Conservation (phyloP, 2,888 invertebrate species). For the Molanna angustata region DNA sequence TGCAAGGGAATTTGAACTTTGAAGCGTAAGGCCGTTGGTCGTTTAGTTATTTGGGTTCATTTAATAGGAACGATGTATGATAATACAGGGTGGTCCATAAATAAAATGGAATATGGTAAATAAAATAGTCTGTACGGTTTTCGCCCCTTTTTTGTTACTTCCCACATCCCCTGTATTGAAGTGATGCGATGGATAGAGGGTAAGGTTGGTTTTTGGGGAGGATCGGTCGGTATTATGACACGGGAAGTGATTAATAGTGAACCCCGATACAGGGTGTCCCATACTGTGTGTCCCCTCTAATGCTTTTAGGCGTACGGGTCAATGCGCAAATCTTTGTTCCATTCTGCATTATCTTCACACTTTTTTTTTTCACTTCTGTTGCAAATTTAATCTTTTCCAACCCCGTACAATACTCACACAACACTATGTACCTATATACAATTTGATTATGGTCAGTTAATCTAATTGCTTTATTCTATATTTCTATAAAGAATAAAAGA, state of each 20-base stretch:
- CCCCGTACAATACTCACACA: no score
- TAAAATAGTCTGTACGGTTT: constrained; percentile 48
- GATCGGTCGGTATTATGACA: constrained; percentile 31
- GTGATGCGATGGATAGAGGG: not conserved
- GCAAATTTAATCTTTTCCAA: no score
- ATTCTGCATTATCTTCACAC: no score
- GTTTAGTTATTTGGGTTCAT: no score
- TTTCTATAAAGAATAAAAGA: no score
- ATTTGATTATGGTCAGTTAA: no score
- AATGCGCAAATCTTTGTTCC: constrained; percentile 15
- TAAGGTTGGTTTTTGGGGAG: constrained; percentile 14
- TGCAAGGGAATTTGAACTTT: no score
- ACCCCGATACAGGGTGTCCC: not conserved
- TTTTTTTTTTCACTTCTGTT: no score
- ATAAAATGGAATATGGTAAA: constrained; percentile 61
- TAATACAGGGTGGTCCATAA: constrained; percentile 42
- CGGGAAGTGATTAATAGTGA: constrained; percentile 29
- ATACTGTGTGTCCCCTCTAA: not conserved
- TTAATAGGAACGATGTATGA: constrained; percentile 19
- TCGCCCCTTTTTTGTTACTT: not conserved
- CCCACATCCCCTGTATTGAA: not conserved
- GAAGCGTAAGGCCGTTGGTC: no score
- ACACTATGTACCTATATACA: no score
- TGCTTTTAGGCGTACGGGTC: constrained; percentile 15
- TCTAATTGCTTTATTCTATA: no score